Percentiles rank a stretch among this genome's conserved stretches.
phyloP scores from a whole-genome alignment of 2,113 vertebrate genomes.

The Entelurus aequoreus region DNA sequence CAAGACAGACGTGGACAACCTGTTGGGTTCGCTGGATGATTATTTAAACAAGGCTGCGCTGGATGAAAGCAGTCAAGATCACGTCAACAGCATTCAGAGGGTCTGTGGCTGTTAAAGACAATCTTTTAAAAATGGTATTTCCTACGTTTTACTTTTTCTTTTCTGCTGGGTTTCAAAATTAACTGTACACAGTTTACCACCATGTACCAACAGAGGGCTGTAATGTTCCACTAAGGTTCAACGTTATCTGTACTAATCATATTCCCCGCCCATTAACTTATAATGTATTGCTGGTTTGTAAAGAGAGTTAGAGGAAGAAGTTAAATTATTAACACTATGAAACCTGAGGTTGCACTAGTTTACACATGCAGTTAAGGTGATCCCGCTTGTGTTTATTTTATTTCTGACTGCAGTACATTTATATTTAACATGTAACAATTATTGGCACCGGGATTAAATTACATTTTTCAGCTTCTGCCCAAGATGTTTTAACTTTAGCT shows the following conservation, averaged over 20 bases:
- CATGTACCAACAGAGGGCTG: slow-evolving; percentile 36
- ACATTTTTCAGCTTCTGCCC: slow-evolving; percentile 12
- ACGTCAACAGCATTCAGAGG: slow-evolving; percentile 63
- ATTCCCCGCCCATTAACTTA: not conserved
- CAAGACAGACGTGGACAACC: slow-evolving; percentile 79
- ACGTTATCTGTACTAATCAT: not conserved
- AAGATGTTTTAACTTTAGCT: slow-evolving; percentile 5
- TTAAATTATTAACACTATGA: slow-evolving; percentile 52
- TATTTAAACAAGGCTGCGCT: slow-evolving; percentile 73
- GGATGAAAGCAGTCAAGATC: slow-evolving; percentile 68
- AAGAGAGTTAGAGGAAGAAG: slow-evolving; percentile 6
- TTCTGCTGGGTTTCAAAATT: slow-evolving; percentile 1
- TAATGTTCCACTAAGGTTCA: not conserved
- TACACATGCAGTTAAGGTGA: slow-evolving; percentile 5
- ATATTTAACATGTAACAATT: slow-evolving; percentile 7
- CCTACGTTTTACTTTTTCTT: not conserved
- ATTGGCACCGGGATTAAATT: not conserved
- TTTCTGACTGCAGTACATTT: slow-evolving; percentile 13
- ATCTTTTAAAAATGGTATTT: not conserved
- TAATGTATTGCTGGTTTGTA: not conserved
- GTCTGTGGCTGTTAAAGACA: slow-evolving; percentile 81
- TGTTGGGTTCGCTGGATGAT: slow-evolving; percentile 67
- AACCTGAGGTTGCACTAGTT: slow-evolving; percentile 35
- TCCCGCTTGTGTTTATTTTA: not conserved
- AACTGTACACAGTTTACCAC: slow-evolving; percentile 10